Evolutionary conservation across 2,888 invertebrate genomes (phyloP).

Genomic region (Tortricodes alternella): DNA sequence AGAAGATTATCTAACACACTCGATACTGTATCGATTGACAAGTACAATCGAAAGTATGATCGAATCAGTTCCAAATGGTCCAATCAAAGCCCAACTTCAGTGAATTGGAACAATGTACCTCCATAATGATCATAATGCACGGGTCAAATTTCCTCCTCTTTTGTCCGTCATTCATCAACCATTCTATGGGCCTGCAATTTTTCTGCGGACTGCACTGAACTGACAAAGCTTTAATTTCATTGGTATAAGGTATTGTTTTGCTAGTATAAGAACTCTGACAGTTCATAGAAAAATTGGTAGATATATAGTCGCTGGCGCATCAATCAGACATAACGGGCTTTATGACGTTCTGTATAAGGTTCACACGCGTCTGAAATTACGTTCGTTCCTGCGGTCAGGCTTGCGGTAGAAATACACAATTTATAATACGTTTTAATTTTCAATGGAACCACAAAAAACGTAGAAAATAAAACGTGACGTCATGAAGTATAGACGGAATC

Average conservation of each 20-base stretch:
- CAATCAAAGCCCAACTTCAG: background rate
- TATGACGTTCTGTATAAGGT: background rate
- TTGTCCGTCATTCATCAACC: slow-evolving; percentile 9
- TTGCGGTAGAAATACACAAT: background rate
- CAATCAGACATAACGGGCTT: slow-evolving; percentile 3
- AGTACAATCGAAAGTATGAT: background rate
- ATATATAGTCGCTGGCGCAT: background rate
- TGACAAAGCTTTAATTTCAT: no score
- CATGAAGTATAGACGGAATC: background rate
- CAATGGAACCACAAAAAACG: background rate
- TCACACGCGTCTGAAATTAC: background rate
- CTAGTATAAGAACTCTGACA: no score
- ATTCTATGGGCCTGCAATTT: no score
- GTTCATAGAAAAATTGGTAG: no score
- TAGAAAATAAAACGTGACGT: background rate
- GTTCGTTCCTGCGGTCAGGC: background rate
- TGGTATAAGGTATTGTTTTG: no score
- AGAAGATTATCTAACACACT: background rate
- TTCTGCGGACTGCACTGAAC: no score
- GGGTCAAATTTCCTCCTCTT: slow-evolving; percentile 11
- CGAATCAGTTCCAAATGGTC: background rate
- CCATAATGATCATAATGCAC: slow-evolving; percentile 13
- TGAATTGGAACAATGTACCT: slow-evolving; percentile 3
- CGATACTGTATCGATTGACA: background rate
- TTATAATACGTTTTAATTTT: slow-evolving; percentile 1